A percentile compares a stretch with the other conserved stretches of the same genome.
These are phyloP conservation scores for Chelidonichthys spinosus DNA, from an alignment of 2,797 vertebrate genomes.

Conservation along the genomic window DNA sequence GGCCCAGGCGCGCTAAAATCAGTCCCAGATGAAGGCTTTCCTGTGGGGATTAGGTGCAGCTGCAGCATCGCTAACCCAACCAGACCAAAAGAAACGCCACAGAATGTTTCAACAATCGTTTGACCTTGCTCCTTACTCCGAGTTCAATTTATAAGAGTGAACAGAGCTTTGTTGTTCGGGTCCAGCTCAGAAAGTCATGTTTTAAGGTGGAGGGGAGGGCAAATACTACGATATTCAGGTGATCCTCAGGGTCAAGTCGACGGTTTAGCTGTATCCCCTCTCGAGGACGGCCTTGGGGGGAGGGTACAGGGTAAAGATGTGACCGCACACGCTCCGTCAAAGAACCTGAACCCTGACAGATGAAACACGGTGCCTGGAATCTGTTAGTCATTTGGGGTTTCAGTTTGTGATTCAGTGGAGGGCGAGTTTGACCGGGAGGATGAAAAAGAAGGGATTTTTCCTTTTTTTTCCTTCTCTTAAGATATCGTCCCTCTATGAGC, in stretches of 20 bases:
- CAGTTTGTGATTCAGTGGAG: conserved; percentile 60
- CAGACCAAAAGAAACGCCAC: conserved; percentile 31
- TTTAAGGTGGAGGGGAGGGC: conserved; percentile 28
- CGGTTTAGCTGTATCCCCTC: conserved; percentile 38
- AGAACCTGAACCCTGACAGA: conserved; percentile 73
- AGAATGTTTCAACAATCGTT: conserved; percentile 62
- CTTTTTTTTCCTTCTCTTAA: not conserved
- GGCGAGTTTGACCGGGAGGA: conserved; percentile 64
- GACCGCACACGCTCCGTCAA: conserved; percentile 68
- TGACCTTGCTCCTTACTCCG: conserved; percentile 58
- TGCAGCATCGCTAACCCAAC: conserved; percentile 73
- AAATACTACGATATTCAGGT: conserved; percentile 37
- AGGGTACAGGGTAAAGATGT: conserved; percentile 61
- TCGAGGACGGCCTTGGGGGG: conserved; percentile 52
- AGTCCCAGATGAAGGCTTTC: conserved; percentile 84
- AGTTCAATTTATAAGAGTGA: conserved; percentile 47
- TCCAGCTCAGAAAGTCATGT: conserved; percentile 20
- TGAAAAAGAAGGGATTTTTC: conserved; percentile 46
- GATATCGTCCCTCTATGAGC: conserved; percentile 35
- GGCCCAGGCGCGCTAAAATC: conserved; percentile 68
- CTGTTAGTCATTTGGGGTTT: conserved; percentile 80
- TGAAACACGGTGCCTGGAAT: conserved; percentile 71
- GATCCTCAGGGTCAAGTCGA: conserved; percentile 56
- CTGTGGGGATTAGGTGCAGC: conserved; percentile 82
- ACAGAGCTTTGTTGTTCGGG: conserved; percentile 40